These are phyloP conservation scores for Ectemnius continuus DNA, from an alignment of 2,888 invertebrate species.

Conservation along the genomic window DNA sequence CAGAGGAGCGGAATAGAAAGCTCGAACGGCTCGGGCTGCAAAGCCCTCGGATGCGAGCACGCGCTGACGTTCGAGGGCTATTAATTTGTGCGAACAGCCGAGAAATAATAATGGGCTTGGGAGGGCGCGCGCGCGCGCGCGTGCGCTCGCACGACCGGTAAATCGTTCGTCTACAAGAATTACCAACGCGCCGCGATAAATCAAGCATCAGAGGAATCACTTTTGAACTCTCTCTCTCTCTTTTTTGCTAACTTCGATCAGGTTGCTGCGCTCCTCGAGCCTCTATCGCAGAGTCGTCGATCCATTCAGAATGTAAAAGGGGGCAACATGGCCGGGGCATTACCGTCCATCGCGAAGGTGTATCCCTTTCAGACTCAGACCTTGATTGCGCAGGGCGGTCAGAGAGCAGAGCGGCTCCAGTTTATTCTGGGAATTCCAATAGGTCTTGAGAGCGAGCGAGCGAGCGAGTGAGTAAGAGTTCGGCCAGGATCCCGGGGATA, in stretches of 20 bases:
- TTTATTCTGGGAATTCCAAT: constrained; percentile 6
- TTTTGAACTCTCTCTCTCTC: neutral
- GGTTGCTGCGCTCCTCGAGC: no score
- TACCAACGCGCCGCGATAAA: constrained; percentile 2
- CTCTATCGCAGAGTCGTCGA: neutral
- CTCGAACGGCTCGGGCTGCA: neutral
- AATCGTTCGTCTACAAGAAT: neutral
- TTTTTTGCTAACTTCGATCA: no score
- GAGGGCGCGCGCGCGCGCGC: no score
- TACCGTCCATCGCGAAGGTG: constrained; percentile 2
- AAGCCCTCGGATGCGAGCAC: neutral
- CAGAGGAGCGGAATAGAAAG: neutral
- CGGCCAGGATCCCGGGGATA: neutral
- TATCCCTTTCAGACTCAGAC: neutral
- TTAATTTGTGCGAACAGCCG: constrained; percentile 6
- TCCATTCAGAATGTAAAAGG: constrained; percentile 4
- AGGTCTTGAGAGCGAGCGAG: neutral
- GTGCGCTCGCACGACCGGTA: neutral
- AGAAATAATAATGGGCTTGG: constrained; percentile 1
- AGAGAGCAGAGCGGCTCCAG: neutral
- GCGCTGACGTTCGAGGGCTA: neutral
- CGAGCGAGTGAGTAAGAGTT: neutral
- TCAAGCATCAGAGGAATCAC: neutral
- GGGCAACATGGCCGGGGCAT: neutral
- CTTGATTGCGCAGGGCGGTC: neutral